Base-by-base conservation (phyloP, 2,797 vertebrate species). In the Epinephelus awoara region DNA sequence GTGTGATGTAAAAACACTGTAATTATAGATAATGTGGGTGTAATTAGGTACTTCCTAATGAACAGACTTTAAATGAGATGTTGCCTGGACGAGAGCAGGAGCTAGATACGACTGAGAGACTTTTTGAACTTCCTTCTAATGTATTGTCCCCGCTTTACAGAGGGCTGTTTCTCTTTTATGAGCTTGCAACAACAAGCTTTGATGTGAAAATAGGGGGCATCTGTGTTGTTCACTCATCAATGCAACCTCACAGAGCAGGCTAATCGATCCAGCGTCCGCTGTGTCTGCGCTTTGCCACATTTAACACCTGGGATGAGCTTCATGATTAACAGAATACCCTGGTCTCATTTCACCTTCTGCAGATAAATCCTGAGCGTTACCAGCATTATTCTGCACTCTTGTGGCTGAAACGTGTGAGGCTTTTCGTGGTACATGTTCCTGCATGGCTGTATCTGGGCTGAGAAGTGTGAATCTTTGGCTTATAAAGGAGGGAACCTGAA, bases 11-110 rank as follows among this genome's bases (percentile, higher is more conserved):
- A 89, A 92, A 93, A 92, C 89, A 89, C 82, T 64, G 85, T 93
- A 92, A 94, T 94, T 94, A 94, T 88, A 92, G 90, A 94, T 94
- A 92, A 94, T 92, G 86, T 87, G 83, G 85, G 75, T 83, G 91
- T 93, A 94, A 94, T 94, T 93, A 90, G 85, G 79, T 88, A 80
- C 84, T 87, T 89, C 73, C 83, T 93, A 91, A 93, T 87, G 90
- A 95, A 86, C 65, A 77, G 72, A 93, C 83, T 86, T 93, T 86
- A 92, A 92, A 89, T 86, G 77, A 89, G 83, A 88, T 83, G 85
- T 80, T 84, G 74, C 80, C 34, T 34, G 17, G 67, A 82, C 83
- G 86, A 66, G 76, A 77, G 61, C 62, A 44, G 52, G 54, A 65
- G 55, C 56, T 40, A 19, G 70, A 82, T 38, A 58, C 55, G 66